Base-by-base conservation (phyloP, 2,888 invertebrate species). In the Ophion ventricosus region DNA sequence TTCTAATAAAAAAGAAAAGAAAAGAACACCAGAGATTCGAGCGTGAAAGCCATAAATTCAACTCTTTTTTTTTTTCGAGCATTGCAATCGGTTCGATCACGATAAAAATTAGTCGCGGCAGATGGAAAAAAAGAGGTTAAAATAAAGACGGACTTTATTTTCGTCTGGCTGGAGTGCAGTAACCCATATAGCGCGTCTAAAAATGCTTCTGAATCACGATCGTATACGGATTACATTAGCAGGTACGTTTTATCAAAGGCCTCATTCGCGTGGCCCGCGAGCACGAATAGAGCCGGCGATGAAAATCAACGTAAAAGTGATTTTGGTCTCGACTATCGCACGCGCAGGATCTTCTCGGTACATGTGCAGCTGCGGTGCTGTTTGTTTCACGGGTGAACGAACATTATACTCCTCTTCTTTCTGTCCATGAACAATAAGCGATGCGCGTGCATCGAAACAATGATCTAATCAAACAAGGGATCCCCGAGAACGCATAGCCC, bases 181-280 rank as follows among this genome's bases (percentile, higher is more conserved):
- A 90, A 90, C 91, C 92, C 90, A 90, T 90, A 87, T 84, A 14
- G 49, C 14, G 49, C 17, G 49, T 40, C 73, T 84, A 80, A 87
- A 87, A 86, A 83, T 83, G 75, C 76, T 70, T 54, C 20, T 74
- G 35, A 54, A 77, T 75, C 76, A 82, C 83, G 88, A 90, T 90
- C 87, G 87, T 89, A 90, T 90, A 88, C n/a, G 70, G 90, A 91
- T 91, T 90, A 89, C 89, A 87, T 88, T 89, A 86, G 88, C 85
- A 69, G 86, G 59, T 78, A 80, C 85, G 73, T 86, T 88, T 87
- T 82, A 73, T 43, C 49, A 17, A 14, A 43, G 20, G 23, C 11
- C 40, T 35, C 17, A 3, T 23, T 5, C 14, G 26, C 26, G 61
- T 23, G 29, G 70, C 35, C 72, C 20, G 77, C 49, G 35, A 35